These are phyloP conservation scores for Heptascelio sp. DNA, from an alignment of 2,888 invertebrate genomes.

Conservation along the genomic window DNA sequence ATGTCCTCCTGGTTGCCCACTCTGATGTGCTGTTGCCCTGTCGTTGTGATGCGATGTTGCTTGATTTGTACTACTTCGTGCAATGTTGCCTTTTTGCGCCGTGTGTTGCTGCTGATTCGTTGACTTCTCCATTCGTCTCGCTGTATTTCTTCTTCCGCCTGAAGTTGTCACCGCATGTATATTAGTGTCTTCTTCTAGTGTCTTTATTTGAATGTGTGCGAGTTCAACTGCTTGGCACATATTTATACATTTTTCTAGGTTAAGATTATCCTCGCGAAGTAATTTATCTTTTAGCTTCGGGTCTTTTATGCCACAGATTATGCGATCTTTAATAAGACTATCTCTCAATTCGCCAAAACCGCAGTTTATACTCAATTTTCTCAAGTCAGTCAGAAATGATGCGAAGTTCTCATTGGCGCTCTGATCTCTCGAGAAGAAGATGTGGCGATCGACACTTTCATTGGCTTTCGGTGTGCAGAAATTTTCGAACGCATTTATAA, in stretches of 20 bases:
- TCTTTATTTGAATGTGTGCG: slow-evolving; percentile 60
- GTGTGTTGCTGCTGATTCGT: too few species aligned
- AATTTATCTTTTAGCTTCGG: slow-evolving; percentile 65
- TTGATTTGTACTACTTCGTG: background rate
- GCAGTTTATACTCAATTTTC: slow-evolving; percentile 67
- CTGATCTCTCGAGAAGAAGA: slow-evolving; percentile 47
- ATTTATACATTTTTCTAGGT: slow-evolving; percentile 55
- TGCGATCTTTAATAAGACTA: slow-evolving; percentile 70
- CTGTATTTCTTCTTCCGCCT: too few species aligned
- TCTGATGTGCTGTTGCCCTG: background rate
- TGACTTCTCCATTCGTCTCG: too few species aligned
- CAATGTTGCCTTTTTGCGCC: too few species aligned
- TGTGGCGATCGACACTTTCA: slow-evolving; percentile 68
- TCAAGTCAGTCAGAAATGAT: slow-evolving; percentile 68
- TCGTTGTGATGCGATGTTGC: background rate
- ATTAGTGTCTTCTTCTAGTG: too few species aligned
- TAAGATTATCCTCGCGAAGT: slow-evolving; percentile 66
- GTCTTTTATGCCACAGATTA: slow-evolving; percentile 69
- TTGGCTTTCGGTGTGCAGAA: slow-evolving; percentile 64
- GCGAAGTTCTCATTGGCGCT: slow-evolving; percentile 61
- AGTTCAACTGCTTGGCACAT: slow-evolving; percentile 68
- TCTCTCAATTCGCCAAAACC: slow-evolving; percentile 70
- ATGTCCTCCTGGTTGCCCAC: background rate
- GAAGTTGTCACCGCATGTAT: too few species aligned
- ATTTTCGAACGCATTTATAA: slow-evolving; percentile 65